These are phyloP conservation scores for Cynoglossus semilaevis DNA, from an alignment of 2,113 vertebrate species.

Conservation along the genomic window DNA sequence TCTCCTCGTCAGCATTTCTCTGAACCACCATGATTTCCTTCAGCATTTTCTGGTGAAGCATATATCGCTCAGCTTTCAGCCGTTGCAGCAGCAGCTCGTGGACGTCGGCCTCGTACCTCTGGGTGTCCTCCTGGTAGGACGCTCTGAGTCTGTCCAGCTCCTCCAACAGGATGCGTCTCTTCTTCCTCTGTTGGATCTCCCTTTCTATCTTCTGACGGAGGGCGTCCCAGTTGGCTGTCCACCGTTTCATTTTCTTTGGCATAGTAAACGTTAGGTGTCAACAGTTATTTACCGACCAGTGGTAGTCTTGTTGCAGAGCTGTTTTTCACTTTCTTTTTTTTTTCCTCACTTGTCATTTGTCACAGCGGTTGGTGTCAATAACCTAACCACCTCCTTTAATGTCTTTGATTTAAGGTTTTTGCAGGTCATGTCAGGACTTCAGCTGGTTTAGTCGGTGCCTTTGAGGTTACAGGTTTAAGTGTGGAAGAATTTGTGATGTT, in stretches of 20 bases:
- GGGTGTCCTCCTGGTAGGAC: neutral
- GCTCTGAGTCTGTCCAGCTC: neutral
- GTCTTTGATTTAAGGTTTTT: neutral
- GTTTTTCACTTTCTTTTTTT: too few species aligned
- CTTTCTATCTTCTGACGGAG: neutral
- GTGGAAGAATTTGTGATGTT: too few species aligned
- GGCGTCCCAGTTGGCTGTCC: neutral
- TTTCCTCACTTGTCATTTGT: neutral
- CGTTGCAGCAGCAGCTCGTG: neutral
- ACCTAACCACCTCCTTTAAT: neutral
- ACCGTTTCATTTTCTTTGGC: neutral
- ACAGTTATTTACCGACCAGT: too few species aligned
- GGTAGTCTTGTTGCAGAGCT: too few species aligned
- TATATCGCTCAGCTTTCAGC: neutral
- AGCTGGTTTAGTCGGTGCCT: neutral
- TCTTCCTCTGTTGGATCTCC: neutral
- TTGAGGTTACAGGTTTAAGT: neutral
- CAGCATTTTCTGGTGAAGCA: neutral
- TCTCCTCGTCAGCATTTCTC: neutral
- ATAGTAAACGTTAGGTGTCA: neutral
- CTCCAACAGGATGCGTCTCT: neutral
- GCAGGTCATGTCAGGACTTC: neutral
- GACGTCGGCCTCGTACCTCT: neutral
- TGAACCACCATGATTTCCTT: neutral
- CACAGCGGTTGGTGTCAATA: too few species aligned